Percentiles rank a stretch among this genome's conserved stretches.
Conservation (phyloP, 1,140 invertebrate species). For the Gyrodactylus bullatarudis region DNA sequence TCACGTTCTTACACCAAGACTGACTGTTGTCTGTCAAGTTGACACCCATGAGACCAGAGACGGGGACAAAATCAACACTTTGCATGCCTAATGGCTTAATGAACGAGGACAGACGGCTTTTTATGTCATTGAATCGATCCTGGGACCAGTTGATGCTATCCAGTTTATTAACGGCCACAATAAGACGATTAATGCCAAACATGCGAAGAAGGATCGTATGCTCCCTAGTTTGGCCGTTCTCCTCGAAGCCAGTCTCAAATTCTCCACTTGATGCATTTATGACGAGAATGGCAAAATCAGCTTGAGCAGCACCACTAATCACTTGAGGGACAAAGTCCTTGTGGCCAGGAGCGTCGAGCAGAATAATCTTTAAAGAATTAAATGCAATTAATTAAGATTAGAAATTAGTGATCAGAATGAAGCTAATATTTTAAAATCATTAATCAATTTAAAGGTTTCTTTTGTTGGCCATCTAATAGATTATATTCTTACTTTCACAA, state of each 20-base stretch:
- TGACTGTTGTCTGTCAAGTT: neutral
- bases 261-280: conserved; percentile 69
- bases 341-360: conserved; percentile 85
- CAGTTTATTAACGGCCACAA: conserved; percentile 25
- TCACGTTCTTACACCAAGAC: neutral
- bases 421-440: neutral
- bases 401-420: neutral
- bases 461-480: no score
- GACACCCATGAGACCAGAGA: neutral
- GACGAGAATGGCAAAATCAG: conserved; percentile 64
- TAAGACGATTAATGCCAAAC: conserved; percentile 41
- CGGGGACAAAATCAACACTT: neutral
- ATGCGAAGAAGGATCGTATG: conserved; percentile 53
- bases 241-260: conserved; percentile 91
- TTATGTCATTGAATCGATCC: conserved; percentile 49
- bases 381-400: neutral
- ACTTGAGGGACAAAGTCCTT: conserved; percentile 93
- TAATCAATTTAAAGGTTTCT: no score
- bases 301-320: conserved; percentile 34
- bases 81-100: neutral
- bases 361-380: conserved; percentile 19
- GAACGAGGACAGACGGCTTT: conserved; percentile 29
- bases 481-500: no score
- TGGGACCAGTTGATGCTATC: conserved; percentile 25
- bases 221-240: conserved; percentile 79